Conservation (phyloP, 2,797 vertebrate genomes). For the Lacerta bilineata region DNA sequence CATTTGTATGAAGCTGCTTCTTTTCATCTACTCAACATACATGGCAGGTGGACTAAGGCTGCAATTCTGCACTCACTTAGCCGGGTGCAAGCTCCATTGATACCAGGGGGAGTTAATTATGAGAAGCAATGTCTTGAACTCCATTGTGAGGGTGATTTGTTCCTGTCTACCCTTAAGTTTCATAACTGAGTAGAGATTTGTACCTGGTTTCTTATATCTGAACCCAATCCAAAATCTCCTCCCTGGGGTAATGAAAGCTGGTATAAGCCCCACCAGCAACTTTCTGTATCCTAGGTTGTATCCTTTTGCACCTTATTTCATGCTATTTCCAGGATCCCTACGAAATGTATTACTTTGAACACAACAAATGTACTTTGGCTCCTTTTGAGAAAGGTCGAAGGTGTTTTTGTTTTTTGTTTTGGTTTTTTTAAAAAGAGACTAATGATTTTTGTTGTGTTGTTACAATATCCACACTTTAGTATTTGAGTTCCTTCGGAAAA, state of each 20-base stretch:
- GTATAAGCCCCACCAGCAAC: not conserved
- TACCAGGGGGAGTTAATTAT: not conserved
- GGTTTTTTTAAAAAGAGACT: not conserved
- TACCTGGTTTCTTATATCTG: not conserved
- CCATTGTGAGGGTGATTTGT: not conserved
- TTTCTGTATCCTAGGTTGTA: not conserved
- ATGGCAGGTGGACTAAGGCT: not conserved
- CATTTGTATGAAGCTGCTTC: not conserved
- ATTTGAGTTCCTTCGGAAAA: slow-evolving; percentile 4
- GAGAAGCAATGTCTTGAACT: not conserved
- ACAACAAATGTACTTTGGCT: not conserved
- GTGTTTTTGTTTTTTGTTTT: too few species aligned
- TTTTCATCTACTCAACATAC: not conserved
- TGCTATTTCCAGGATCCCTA: not conserved
- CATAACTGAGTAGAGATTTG: not conserved
- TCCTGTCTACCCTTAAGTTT: not conserved
- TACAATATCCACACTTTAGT: slow-evolving; percentile 7
- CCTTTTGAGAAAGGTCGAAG: not conserved
- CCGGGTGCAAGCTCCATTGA: not conserved
- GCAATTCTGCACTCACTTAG: too few species aligned
- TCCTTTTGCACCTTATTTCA: not conserved
- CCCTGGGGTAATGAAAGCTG: not conserved
- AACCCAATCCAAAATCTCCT: not conserved
- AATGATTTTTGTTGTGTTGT: not conserved
- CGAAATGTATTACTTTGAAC: not conserved